Evolutionary conservation across 2,888 invertebrate species (phyloP).

Genomic region (Andrena flavipes): DNA sequence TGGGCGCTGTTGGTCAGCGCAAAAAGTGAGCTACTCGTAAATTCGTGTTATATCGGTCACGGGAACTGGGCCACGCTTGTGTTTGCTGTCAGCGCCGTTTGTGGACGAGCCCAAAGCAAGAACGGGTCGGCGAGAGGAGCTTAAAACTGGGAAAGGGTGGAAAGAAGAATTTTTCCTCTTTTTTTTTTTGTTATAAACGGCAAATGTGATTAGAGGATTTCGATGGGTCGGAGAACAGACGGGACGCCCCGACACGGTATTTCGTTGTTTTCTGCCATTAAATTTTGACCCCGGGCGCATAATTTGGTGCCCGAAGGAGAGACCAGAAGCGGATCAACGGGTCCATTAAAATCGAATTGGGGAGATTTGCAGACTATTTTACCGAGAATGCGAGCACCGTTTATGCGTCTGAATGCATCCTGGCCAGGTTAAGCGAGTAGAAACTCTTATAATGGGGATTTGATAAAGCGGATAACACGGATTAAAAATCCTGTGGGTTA

Average conservation of each 20-base stretch:
- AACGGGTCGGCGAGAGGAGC: neutral
- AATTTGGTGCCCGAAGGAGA: neutral
- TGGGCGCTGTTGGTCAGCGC: conserved; percentile 10
- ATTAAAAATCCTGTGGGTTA: conserved; percentile 9
- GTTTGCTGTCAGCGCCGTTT: conserved; percentile 38
- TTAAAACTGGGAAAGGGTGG: neutral
- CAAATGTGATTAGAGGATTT: neutral
- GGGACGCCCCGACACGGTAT: neutral
- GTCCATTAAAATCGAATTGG: neutral
- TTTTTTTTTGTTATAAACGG: neutral
- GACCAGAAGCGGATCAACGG: neutral
- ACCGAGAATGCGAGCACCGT: neutral
- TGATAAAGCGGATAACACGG: conserved; percentile 10
- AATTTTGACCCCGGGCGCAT: neutral
- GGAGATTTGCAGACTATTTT: neutral
- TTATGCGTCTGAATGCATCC: neutral
- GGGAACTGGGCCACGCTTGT: conserved; percentile 57
- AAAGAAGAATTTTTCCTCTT: neutral
- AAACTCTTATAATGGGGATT: conserved; percentile 6
- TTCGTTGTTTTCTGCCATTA: neutral
- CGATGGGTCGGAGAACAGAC: neutral
- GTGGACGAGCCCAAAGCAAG: neutral
- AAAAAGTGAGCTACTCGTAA: conserved; percentile 39
- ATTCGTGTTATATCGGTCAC: conserved; percentile 40
- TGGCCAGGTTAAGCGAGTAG: neutral